These are phyloP conservation scores for Agelastica alni DNA, from an alignment of 2,888 invertebrate species.

Conservation along the genomic window DNA sequence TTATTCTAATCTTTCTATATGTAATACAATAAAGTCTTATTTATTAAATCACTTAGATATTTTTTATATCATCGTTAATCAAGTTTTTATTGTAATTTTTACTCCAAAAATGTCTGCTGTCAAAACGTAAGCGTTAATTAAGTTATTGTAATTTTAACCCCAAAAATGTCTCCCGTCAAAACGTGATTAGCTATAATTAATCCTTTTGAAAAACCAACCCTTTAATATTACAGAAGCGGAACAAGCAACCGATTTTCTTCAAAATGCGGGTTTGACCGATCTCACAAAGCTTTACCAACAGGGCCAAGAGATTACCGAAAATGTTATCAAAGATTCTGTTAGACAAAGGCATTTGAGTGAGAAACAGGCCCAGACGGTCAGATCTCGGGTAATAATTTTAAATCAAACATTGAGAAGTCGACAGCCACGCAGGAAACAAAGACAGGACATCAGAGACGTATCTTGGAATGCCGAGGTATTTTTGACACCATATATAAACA, in stretches of 20 bases:
- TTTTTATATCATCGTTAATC: too few relatives aligned
- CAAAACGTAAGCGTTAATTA: too few relatives aligned
- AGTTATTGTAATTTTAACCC: too few relatives aligned
- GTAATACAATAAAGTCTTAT: too few relatives aligned
- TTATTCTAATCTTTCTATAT: too few relatives aligned
- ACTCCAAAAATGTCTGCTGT: too few relatives aligned
- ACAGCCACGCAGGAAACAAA: slow-evolving; percentile 63
- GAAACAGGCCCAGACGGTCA: slow-evolving; percentile 78
- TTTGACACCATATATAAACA: slow-evolving; percentile 13
- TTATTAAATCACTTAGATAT: too few relatives aligned
- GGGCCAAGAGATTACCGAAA: slow-evolving; percentile 69
- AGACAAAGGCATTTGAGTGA: slow-evolving; percentile 66
- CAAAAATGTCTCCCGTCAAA: too few relatives aligned
- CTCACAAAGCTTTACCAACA: slow-evolving; percentile 72
- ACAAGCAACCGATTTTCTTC: slow-evolving; percentile 76
- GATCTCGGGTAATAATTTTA: slow-evolving; percentile 72
- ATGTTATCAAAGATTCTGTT: slow-evolving; percentile 63
- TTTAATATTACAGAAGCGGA: slow-evolving; percentile 67
- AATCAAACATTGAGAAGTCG: slow-evolving; percentile 75
- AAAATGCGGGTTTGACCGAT: slow-evolving; percentile 72
- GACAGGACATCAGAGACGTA: slow-evolving; percentile 78
- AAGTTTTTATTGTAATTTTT: too few relatives aligned
- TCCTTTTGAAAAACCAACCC: too few relatives aligned
- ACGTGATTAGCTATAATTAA: too few relatives aligned
- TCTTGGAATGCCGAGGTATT: slow-evolving; percentile 79